Percentiles rank a stretch among this genome's conserved stretches.
Conservation (phyloP, 2,113 vertebrate genomes). For the Bothrops jararaca region DNA sequence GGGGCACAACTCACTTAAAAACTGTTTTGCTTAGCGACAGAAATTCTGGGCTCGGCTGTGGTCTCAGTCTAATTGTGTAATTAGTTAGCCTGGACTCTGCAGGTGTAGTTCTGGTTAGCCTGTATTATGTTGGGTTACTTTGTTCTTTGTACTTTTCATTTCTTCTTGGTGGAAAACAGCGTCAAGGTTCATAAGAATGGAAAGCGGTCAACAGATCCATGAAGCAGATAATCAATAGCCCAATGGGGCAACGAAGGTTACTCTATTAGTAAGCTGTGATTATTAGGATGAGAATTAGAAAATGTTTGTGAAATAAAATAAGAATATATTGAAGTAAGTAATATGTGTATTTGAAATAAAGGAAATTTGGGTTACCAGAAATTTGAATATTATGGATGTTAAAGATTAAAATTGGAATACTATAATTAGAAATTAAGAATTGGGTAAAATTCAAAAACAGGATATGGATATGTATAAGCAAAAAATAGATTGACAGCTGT, state of each 20-base stretch:
- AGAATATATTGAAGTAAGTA: too few species aligned
- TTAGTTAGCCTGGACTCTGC: background rate
- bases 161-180: background rate
- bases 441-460: too few species aligned
- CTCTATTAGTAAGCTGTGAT: too few species aligned
- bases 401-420: too few species aligned
- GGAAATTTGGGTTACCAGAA: too few species aligned
- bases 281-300: too few species aligned
- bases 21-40: background rate
- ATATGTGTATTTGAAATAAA: too few species aligned
- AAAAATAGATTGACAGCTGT: too few species aligned
- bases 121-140: background rate
- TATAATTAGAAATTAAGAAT: too few species aligned
- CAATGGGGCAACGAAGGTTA: background rate
- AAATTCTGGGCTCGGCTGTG: background rate
- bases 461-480: too few species aligned
- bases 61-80: background rate
- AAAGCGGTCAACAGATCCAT: background rate
- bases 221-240: background rate
- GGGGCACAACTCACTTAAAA: background rate
- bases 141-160: background rate
- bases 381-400: too few species aligned
- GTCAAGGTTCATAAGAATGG: background rate
- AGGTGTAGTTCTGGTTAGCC: background rate
- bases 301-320: too few species aligned